Evolutionary conservation across 2,113 vertebrate genomes (phyloP).

Genomic region (Melanocharis versteri): DNA sequence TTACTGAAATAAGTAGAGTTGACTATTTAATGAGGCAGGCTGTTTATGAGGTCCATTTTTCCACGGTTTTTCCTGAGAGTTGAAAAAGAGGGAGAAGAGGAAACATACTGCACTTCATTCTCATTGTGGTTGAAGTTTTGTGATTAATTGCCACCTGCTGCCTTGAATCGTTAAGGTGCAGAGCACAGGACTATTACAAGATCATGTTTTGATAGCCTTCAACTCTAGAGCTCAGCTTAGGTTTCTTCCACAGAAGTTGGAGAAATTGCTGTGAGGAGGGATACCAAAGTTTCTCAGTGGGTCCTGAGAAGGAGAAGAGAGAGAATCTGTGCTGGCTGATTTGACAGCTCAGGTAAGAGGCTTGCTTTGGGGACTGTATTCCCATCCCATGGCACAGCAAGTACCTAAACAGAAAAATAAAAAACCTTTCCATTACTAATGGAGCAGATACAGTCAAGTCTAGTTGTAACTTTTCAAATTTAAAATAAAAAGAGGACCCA

Average conservation of each 20-base stretch:
- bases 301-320: background rate
- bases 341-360: background rate
- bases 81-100: background rate
- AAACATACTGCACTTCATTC: background rate
- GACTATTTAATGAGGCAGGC: background rate
- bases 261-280: background rate
- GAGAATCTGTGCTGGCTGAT: fast-evolving
- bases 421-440: background rate
- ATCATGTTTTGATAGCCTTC: background rate
- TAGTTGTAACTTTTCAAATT: background rate
- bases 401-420: background rate
- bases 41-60: background rate
- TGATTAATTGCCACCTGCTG: background rate
- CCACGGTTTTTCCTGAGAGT: background rate
- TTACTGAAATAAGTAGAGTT: background rate
- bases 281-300: background rate
- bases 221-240: background rate
- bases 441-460: background rate
- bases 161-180: background rate
- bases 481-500: fast-evolving
- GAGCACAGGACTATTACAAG: background rate
- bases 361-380: background rate
- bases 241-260: background rate
- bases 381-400: background rate
- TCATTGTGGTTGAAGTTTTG: background rate